Percentiles rank a stretch among this genome's conserved stretches.
Conservation (phyloP, 2,888 invertebrate species). For the Ormyrus labotus region DNA sequence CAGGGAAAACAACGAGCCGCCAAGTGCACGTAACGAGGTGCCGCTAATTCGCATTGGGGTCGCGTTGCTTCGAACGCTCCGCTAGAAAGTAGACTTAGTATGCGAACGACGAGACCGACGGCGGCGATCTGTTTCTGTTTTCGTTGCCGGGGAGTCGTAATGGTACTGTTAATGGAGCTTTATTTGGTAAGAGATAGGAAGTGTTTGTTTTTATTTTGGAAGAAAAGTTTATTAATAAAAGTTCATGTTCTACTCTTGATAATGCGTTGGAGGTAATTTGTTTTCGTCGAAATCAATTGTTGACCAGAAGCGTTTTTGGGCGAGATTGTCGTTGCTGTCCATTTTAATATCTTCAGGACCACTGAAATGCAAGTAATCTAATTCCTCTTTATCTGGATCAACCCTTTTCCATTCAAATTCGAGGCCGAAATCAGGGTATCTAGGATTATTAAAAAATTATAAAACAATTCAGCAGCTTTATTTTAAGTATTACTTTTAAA, state of each 20-base stretch:
- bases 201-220: no score
- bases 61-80: slow-evolving; percentile 34
- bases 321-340: slow-evolving; percentile 77
- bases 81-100: slow-evolving; percentile 43
- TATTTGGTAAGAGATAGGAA: no score
- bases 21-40: slow-evolving; percentile 30
- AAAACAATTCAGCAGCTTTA: no score
- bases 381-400: slow-evolving; percentile 73
- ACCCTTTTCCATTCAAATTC: slow-evolving; percentile 77
- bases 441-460: slow-evolving; percentile 23
- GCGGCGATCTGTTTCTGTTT: no score
- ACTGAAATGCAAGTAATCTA: slow-evolving; percentile 79
- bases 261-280: slow-evolving; percentile 68
- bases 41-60: slow-evolving; percentile 28
- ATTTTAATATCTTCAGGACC: slow-evolving; percentile 75
- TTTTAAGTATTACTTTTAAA: not conserved
- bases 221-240: not conserved
- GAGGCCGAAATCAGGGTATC: slow-evolving; percentile 59
- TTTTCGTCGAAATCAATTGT: slow-evolving; percentile 80
- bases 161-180: no score
- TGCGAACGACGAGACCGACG: not conserved
- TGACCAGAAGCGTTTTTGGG: slow-evolving; percentile 80
- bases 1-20: not conserved
- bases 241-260: not conserved
- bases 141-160: no score